These are phyloP conservation scores for Sphyrna mokarran DNA, from an alignment of 2,113 vertebrate genomes.

Conservation along the genomic window DNA sequence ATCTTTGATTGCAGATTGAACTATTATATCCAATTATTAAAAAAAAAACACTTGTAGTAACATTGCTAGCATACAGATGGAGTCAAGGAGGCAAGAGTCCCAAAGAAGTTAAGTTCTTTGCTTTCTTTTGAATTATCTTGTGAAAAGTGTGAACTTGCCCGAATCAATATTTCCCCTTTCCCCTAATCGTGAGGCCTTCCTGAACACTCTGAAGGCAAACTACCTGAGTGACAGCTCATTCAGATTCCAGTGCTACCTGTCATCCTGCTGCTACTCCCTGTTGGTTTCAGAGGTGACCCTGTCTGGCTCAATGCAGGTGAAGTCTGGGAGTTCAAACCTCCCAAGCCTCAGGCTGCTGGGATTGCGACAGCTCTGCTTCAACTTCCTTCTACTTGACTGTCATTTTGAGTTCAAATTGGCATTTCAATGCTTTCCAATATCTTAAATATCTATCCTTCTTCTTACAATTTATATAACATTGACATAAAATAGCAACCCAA, in stretches of 20 bases:
- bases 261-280: background rate
- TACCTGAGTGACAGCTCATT: background rate
- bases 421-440: background rate
- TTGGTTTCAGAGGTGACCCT: background rate
- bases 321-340: background rate
- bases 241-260: background rate
- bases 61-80: background rate
- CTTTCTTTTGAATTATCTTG: background rate
- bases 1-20: background rate
- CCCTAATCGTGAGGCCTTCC: background rate
- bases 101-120: background rate
- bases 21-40: background rate
- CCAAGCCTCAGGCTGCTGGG: background rate
- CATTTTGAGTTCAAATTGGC: background rate
- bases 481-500: background rate
- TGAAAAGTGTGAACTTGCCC: background rate
- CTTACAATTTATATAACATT: background rate
- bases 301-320: background rate
- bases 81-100: background rate
- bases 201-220: background rate
- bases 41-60: too few relatives aligned
- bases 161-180: background rate
- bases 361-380: background rate
- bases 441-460: background rate
- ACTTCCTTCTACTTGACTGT: background rate